Conservation (phyloP, 2,113 vertebrate species). For the Sinocyclocheilus maitianheensis region DNA sequence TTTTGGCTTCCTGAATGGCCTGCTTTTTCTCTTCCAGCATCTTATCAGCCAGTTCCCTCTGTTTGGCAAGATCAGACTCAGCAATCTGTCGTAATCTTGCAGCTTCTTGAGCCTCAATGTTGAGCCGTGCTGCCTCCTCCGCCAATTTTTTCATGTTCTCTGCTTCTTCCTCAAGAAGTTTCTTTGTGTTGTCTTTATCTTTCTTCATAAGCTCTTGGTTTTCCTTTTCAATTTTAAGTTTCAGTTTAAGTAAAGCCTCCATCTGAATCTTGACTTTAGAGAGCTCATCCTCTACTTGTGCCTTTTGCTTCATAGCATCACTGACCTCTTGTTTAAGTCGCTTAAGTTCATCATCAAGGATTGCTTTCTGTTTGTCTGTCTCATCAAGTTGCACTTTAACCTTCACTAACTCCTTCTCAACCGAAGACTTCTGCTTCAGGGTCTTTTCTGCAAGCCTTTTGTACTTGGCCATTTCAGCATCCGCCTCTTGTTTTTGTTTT, state of each 20-base stretch:
- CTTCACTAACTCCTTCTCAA: constrained; percentile 87
- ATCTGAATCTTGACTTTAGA: constrained; percentile 87
- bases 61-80: constrained; percentile 83
- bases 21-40: constrained; percentile 98
- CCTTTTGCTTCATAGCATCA: constrained; percentile 85
- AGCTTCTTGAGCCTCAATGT: constrained; percentile 86
- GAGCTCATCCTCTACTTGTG: constrained; percentile 89
- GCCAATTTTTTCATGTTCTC: constrained; percentile 94
- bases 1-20: constrained; percentile 88
- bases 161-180: constrained; percentile 86
- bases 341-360: constrained; percentile 90
- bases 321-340: constrained; percentile 89
- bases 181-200: constrained; percentile 89
- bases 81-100: constrained; percentile 85
- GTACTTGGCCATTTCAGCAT: constrained; percentile 90
- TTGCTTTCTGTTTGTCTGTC: constrained; percentile 87
- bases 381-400: constrained; percentile 88
- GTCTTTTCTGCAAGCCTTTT: constrained; percentile 89
- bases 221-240: constrained; percentile 87
- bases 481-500: constrained; percentile 86
- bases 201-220: constrained; percentile 83
- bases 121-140: constrained; percentile 87
- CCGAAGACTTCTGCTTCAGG: constrained; percentile 87
- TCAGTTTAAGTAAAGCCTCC: constrained; percentile 90
- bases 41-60: constrained; percentile 87